Conservation (phyloP, 2,888 invertebrate species). For the Acleris laterana region DNA sequence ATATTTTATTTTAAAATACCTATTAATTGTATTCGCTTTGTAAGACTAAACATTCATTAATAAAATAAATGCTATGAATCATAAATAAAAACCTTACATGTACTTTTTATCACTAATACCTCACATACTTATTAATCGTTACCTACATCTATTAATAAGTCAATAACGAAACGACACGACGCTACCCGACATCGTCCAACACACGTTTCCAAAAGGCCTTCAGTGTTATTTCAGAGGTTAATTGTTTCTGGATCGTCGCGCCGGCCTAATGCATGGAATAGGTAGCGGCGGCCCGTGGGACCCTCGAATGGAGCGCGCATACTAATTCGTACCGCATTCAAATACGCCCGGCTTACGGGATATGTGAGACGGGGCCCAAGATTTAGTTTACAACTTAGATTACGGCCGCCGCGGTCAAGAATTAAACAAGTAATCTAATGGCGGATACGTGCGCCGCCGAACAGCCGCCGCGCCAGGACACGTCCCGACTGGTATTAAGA, state of each 20-base stretch:
- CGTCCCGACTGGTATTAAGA: conserved; percentile 12
- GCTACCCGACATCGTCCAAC: too few relatives aligned
- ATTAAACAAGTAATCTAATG: conserved; percentile 79
- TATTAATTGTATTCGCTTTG: too few relatives aligned
- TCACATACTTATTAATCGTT: too few relatives aligned
- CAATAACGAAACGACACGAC: too few relatives aligned
- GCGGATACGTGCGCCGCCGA: conserved; percentile 62
- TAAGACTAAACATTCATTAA: too few relatives aligned
- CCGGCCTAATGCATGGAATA: conserved; percentile 62
- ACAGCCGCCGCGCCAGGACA: conserved; percentile 52
- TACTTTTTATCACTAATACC: too few relatives aligned
- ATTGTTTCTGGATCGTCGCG: conserved; percentile 20
- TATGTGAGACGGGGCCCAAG: conserved; percentile 80
- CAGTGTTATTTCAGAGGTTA: conserved; percentile 13
- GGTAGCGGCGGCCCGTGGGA: conserved; percentile 67
- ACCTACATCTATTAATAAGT: too few relatives aligned
- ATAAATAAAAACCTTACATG: too few relatives aligned
- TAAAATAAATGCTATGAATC: too few relatives aligned
- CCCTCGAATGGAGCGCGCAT: conserved; percentile 78
- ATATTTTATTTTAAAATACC: too few relatives aligned
- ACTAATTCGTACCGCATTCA: conserved; percentile 83
- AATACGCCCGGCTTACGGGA: conserved; percentile 79
- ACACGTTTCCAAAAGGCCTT: background rate
- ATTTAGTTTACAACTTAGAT: conserved; percentile 84
- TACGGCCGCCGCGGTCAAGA: conserved; percentile 77